Base-by-base conservation (phyloP, 2,888 invertebrate species). In the Neoaliturus tenellus region DNA sequence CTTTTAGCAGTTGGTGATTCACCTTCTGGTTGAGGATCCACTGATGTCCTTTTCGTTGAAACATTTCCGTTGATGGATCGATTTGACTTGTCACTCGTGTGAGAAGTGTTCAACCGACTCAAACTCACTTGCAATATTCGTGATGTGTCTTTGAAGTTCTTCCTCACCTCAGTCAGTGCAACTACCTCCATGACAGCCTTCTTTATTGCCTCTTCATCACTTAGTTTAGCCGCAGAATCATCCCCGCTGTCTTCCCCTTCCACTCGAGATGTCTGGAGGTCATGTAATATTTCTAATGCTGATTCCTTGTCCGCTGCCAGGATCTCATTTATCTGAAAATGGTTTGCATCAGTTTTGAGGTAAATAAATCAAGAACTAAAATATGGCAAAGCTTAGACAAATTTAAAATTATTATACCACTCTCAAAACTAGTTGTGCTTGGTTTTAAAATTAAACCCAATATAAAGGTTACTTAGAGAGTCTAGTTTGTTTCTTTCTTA, bases 261-360 rank as follows among this genome's bases (percentile, higher is more conserved):
- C 33, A 39, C 31, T 17, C 51, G 39, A 12, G n/a, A 62, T 1
- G 39, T 33, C 62, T 83, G 44, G 80, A 87, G 55, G 80, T 87
- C 87, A 25, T 84, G 73, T 25, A 82, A 58, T 14, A 87, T 84
- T 80, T 87, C 86, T 8, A 85, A 80, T 1, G 85, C 85, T 20
- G 86, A 55, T 6, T 82, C 84, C n/a, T 86, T 84, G 78, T 87
- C 87, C 12, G 80, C 82, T 28, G 83, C 81, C 20, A 87, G 51
- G 1, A 87, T 83, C 69, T 86, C 86, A 55, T 85, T 84, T 62
- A 86, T 84, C 87, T 87, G 73, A 31, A 69, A 80, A 17, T 31
- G 17, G 44, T 6, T 2, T 44, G 12, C 2, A 17, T 44, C 44
- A 44, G n/a, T n/a, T n/a, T n/a, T n/a, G n/a, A n/a, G n/a, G n/a